Percentiles rank a stretch among this genome's conserved stretches.
phyloP scores from a whole-genome alignment of 2,888 invertebrate genomes.

The Macrosoma leucophasiata region DNA sequence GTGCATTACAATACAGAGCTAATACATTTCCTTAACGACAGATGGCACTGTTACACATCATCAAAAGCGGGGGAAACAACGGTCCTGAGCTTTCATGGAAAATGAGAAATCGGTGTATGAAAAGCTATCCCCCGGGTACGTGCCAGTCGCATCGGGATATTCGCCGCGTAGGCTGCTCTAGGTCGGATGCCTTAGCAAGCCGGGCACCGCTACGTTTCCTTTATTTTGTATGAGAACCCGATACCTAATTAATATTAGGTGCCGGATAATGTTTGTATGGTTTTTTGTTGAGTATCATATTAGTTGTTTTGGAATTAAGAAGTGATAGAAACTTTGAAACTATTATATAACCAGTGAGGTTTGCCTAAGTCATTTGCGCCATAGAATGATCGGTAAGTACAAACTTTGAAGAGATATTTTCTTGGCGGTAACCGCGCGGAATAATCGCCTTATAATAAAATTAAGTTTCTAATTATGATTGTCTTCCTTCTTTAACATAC shows the following conservation, averaged over 20 bases:
- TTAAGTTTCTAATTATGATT: no score
- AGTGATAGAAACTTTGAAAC: slow-evolving; percentile 51
- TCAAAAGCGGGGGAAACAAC: slow-evolving; percentile 17
- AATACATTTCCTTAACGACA: no score
- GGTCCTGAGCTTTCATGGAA: slow-evolving; percentile 34
- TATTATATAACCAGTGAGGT: slow-evolving; percentile 47
- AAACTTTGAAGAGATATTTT: slow-evolving; percentile 25
- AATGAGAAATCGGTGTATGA: slow-evolving; percentile 50
- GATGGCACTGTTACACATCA: slow-evolving; percentile 33
- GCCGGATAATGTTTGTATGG: slow-evolving; percentile 3
- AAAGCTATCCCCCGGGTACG: slow-evolving; percentile 57
- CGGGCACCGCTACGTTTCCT: no score
- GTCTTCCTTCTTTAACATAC: no score
- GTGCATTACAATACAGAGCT: no score
- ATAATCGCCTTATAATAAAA: no score
- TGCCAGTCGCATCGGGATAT: slow-evolving; percentile 63
- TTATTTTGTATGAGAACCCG: no score
- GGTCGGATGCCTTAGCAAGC: slow-evolving; percentile 12
- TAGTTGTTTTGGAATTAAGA: slow-evolving; percentile 8
- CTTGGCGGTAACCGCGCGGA: no score
- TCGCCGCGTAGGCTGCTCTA: slow-evolving; percentile 48
- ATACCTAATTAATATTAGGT: no score
- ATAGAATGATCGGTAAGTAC: slow-evolving; percentile 68
- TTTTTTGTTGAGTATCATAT: background rate
- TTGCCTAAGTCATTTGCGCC: slow-evolving; percentile 43